Base-by-base conservation (phyloP, 2,113 vertebrate genomes). In the Lagenorhynchus albirostris region DNA sequence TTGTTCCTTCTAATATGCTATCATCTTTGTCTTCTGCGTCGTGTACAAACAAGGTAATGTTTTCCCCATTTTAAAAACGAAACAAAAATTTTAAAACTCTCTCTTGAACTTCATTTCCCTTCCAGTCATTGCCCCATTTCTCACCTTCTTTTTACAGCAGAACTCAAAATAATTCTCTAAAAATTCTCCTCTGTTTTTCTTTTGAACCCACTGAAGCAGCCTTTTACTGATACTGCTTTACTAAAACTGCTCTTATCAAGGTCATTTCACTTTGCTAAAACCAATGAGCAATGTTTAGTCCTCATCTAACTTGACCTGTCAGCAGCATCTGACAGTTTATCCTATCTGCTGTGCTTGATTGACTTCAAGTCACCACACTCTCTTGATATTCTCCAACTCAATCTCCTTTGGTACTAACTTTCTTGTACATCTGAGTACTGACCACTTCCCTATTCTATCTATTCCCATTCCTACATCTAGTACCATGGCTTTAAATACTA, bases 81-180 rank as follows among this genome's bases (percentile, higher is more conserved):
- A 92, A 47, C n/a, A 71, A 74, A 36, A 29, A 6, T 29, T 58
- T 38, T 3, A 65, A 62, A 83, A 11, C 18, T 9, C n/a, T 68
- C 20, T 44, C n/a, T 77, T n/a, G 44, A 79, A 11, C 10, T 58
- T 29, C 17, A 25, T 89, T 47, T 82, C 12, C 17, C 26, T 74
- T 88, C 33, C 87, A 23, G 44, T 92, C 26, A 15, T 25, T 58
- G 38, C 20, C 6, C 67, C 20, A 26, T 13, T 67, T 89, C n/a
- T 62, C n/a, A 63, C 55, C 74, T 89, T 71, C 36, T 25, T 92
- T 86, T 92, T 47, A 83, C 2, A 83, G 67, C 50, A 71, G 44
- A 86, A 71, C 53, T 77, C 67, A 77, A 89, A 90, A 92, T 79
- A 77, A 79, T 83, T 79, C 74, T 94, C 84, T n/a, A 47, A 60